Percentiles rank a stretch among this genome's conserved stretches.
These are phyloP conservation scores for Hypomecis atomaria DNA, from an alignment of 2,888 invertebrate species.

Conservation along the genomic window DNA sequence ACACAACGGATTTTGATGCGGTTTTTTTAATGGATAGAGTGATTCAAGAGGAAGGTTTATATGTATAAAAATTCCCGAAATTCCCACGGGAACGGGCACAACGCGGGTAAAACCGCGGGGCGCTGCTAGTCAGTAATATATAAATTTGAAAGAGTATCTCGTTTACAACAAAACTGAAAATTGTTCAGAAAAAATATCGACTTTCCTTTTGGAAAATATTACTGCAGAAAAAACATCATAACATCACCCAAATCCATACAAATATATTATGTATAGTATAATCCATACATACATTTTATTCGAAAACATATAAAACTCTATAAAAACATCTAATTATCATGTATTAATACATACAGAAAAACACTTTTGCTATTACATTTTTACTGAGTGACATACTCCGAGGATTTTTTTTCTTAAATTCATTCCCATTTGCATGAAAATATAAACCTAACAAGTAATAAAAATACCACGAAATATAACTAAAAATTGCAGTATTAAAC, in stretches of 20 bases:
- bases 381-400: constrained; percentile 10
- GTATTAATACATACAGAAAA: constrained; percentile 51
- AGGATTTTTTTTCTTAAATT: constrained; percentile 11
- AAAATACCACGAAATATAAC: constrained; percentile 17
- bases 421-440: constrained; percentile 42
- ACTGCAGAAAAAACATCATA: constrained; percentile 19
- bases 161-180: not conserved
- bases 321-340: constrained; percentile 51
- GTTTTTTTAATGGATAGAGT: too few species aligned
- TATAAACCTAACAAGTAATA: constrained; percentile 33
- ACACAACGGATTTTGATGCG: too few species aligned
- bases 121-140: too few species aligned
- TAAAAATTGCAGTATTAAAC: constrained; percentile 38
- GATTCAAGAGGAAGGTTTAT: too few species aligned
- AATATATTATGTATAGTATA: constrained; percentile 30
- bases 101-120: too few species aligned
- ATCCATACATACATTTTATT: constrained; percentile 51
- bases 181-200: not conserved
- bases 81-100: too few species aligned
- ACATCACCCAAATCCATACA: constrained; percentile 22
- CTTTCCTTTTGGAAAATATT: constrained; percentile 3
- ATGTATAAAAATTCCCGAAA: too few species aligned
- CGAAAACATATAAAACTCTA: constrained; percentile 48
- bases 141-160: too few species aligned
- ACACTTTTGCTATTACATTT: constrained; percentile 7